Evolutionary conservation across 2,888 invertebrate genomes (phyloP).

Genomic region (Eupeodes latifasciatus): DNA sequence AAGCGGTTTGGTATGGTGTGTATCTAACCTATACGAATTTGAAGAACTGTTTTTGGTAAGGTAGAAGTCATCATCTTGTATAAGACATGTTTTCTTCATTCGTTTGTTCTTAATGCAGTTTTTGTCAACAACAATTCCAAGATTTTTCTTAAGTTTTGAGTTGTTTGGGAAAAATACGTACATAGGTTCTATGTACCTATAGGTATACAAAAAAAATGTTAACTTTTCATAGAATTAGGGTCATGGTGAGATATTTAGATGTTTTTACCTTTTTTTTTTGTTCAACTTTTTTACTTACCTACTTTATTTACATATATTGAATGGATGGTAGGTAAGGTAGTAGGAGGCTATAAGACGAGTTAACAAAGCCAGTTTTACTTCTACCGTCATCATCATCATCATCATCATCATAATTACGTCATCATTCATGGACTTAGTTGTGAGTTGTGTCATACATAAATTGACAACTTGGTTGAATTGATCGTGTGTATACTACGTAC

Average conservation of each 20-base stretch:
- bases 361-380: not conserved
- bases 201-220: not conserved
- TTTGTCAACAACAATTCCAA: constrained; percentile 19
- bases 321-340: not conserved
- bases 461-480: not conserved
- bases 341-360: not conserved
- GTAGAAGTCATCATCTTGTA: not conserved
- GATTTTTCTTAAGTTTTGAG: constrained; percentile 2
- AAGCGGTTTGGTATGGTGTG: not conserved
- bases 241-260: constrained; percentile 17
- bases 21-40: constrained; percentile 1
- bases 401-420: constrained; percentile 7
- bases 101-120: constrained; percentile 23
- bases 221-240: constrained; percentile 20
- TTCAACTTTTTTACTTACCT: not conserved
- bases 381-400: not conserved
- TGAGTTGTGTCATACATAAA: not conserved
- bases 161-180: not conserved
- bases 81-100: not conserved
- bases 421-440: not conserved
- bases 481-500: not conserved
- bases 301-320: not conserved
- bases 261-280: not conserved
- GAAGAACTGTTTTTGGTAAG: constrained; percentile 10
- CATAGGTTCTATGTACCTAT: no score